phyloP scores from a whole-genome alignment of 2,797 vertebrate genomes.

The Rhabdomys pumilio region DNA sequence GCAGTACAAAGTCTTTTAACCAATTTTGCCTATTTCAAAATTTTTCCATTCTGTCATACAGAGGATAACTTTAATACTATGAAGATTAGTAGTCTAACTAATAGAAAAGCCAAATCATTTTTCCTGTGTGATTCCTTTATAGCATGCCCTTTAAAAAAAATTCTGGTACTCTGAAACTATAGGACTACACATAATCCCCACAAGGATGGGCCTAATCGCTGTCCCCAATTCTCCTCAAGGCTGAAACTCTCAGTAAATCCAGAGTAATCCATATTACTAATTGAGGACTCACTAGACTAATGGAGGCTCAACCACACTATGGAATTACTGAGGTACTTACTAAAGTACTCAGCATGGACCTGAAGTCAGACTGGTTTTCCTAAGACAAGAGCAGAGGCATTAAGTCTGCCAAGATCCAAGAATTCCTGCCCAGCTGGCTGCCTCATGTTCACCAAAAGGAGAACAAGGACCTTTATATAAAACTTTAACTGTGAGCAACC shows the following conservation, averaged over 20 bases:
- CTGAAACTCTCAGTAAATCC: neutral
- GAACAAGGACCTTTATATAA: neutral
- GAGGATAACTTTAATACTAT: neutral
- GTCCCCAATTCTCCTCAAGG: neutral
- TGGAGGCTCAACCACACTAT: neutral
- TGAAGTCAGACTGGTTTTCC: neutral
- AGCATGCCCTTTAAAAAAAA: neutral
- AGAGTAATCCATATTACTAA: neutral
- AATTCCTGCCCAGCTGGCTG: neutral
- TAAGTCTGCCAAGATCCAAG: neutral
- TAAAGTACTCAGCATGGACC: slow-evolving; percentile 11
- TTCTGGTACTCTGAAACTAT: neutral
- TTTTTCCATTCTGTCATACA: neutral
- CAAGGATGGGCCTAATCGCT: neutral
- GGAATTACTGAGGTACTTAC: neutral
- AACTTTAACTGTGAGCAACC: neutral
- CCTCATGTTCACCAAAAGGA: neutral
- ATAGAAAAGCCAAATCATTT: neutral
- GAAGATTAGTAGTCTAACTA: neutral
- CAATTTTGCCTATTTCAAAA: neutral
- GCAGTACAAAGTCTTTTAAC: neutral
- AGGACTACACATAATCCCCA: neutral
- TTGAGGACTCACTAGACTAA: neutral
- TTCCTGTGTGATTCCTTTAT: neutral
- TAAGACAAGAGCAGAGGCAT: neutral